phyloP scores from a whole-genome alignment of 2,888 invertebrate species.

The Rhagonycha fulva region DNA sequence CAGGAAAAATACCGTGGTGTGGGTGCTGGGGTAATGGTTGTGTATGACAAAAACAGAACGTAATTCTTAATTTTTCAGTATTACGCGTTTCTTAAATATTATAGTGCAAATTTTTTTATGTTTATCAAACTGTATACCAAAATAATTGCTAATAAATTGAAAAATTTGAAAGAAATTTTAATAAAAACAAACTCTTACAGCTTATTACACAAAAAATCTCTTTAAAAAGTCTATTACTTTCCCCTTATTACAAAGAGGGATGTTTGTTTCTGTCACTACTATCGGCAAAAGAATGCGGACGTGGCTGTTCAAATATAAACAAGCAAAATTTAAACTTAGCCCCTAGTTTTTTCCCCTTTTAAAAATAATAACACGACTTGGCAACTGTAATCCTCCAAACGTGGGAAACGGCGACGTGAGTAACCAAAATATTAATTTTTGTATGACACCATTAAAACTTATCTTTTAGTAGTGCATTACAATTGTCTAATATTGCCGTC shows the following conservation, averaged over 20 bases:
- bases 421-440: background rate
- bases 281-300: background rate
- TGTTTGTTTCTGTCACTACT: background rate
- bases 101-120: background rate
- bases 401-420: background rate
- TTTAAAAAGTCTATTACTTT: background rate
- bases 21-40: slow-evolving; percentile 87
- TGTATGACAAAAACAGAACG: slow-evolving; percentile 53
- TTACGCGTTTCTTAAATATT: background rate
- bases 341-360: background rate
- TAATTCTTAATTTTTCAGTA: slow-evolving; percentile 1
- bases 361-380: background rate
- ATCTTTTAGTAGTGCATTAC: background rate
- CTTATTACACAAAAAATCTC: background rate
- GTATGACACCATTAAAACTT: background rate
- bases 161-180: background rate
- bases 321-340: background rate
- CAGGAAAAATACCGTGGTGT: slow-evolving; percentile 79
- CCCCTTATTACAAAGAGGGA: background rate
- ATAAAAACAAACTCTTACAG: background rate
- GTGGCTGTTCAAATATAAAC: background rate
- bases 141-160: background rate
- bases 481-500: background rate
- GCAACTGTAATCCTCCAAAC: background rate
- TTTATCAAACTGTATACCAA: background rate